Evolutionary conservation across 2,888 invertebrate species (phyloP), one percentile per base, ranked within the genome.

Genomic region (Nymphalis c-album): DNA sequence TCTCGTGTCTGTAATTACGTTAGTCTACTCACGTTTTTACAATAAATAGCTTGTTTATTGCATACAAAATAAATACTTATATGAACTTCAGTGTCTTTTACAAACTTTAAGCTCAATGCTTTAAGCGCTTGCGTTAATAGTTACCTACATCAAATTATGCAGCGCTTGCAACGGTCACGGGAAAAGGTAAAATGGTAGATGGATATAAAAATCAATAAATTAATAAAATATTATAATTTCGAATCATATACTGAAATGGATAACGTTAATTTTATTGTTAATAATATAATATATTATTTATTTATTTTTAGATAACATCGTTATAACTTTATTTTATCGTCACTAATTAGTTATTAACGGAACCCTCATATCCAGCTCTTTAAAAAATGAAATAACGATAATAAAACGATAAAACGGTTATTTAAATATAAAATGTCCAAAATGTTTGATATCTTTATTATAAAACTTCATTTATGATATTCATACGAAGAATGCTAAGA

Each of bases 401-500:
- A 60, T 60, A 55, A 59, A 31, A 64, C 13, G 17, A 60, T 60
- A 31, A 47, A 26, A 17, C 13, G 18, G 4, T 16, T 13, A 60
- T 48, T 48, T 26, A 50, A 50, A 31, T 10, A 50, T 50, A 50
- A 22, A 50, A 20, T 48, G 20, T 35, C 26, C 10, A 50, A 48
- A 61, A 53, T 50, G 35, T 59, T 55, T 69, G 69, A 69, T 69
- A 71, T 64, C 71, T 67, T 63, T 64, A 69, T 71, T 60, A 63
- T 60, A 60, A 58, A 35, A 60, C 68, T 53, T 61, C 47, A 55
- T 63, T 60, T 26, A 53, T 40, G 46, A 63, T 63, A 61, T 67
- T 55, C 53, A 57, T 71, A 55, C 61, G 51, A 59, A 59, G 7
- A 45, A 55, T 51, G 61, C 47, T 18, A 60, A 66, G 47, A 65